A percentile compares a stretch with the other conserved stretches of the same genome.
These are phyloP conservation scores for Xiphorhynchus elegans DNA, from an alignment of 2,113 vertebrate genomes.

Conservation along the genomic window DNA sequence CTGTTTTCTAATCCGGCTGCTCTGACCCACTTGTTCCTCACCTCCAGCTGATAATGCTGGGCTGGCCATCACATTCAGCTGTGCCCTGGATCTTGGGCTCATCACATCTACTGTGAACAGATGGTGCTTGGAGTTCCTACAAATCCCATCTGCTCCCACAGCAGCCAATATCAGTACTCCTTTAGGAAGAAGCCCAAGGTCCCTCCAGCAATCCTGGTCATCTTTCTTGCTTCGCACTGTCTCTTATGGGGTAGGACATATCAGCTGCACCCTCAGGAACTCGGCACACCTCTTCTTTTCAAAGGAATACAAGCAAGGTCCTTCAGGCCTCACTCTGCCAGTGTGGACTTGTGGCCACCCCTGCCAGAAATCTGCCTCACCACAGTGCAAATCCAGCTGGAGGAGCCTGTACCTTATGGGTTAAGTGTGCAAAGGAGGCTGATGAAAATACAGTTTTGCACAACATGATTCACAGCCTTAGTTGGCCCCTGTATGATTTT, in stretches of 20 bases:
- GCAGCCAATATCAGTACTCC: neutral
- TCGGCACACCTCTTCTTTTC: neutral
- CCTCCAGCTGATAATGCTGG: neutral
- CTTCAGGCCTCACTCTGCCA: neutral
- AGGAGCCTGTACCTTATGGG: neutral
- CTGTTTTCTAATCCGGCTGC: conserved; percentile 25
- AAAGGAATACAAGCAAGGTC: neutral
- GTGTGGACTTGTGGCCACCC: neutral
- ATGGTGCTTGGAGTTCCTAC: conserved; percentile 58
- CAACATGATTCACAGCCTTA: neutral
- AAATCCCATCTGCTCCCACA: conserved; percentile 58
- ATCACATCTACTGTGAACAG: conserved; percentile 40
- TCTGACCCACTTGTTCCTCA: conserved; percentile 46
- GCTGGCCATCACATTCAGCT: neutral
- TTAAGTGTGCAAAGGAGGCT: neutral
- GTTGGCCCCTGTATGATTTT: neutral
- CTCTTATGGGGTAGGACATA: neutral
- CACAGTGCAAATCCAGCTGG: neutral
- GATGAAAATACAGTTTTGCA: neutral
- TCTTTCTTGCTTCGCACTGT: neutral
- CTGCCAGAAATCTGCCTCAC: neutral
- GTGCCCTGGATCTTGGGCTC: conserved; percentile 54
- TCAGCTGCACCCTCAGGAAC: neutral
- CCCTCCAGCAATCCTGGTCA: neutral
- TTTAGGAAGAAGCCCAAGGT: neutral